A percentile compares a stretch with the other conserved stretches of the same genome.
phyloP scores from a whole-genome alignment of 2,888 invertebrate species.

The Pyralis farinalis region DNA sequence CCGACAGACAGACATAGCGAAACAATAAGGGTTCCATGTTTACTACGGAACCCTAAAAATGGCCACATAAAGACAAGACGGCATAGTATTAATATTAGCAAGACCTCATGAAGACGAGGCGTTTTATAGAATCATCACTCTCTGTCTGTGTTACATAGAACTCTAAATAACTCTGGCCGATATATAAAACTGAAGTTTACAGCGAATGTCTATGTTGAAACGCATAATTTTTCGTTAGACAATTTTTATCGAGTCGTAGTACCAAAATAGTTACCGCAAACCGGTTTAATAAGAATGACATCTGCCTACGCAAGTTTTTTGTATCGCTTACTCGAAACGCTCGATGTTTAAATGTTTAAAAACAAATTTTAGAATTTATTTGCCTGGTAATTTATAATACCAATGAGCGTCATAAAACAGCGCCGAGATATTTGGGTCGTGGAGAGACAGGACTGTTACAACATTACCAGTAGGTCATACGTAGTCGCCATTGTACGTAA shows the following conservation, averaged over 20 bases:
- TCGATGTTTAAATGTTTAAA: constrained; percentile 37
- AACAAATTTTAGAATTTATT: constrained; percentile 23
- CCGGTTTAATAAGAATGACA: constrained; percentile 39
- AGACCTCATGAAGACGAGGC: too few species aligned
- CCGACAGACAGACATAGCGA: too few species aligned
- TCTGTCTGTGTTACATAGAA: too few species aligned
- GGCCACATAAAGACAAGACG: too few species aligned
- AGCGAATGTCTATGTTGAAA: constrained; percentile 7
- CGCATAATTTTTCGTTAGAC: constrained; percentile 19
- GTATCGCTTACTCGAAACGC: constrained; percentile 52
- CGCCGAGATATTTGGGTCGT: neutral
- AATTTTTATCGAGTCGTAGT: constrained; percentile 20
- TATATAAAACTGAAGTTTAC: constrained; percentile 16
- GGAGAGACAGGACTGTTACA: neutral
- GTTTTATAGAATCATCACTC: too few species aligned
- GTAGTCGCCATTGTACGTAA: neutral
- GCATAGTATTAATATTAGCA: too few species aligned
- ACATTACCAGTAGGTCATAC: constrained; percentile 4
- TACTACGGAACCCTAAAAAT: too few species aligned
- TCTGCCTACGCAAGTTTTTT: constrained; percentile 47
- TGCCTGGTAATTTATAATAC: constrained; percentile 12
- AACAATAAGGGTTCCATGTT: too few species aligned
- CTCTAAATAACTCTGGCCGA: neutral
- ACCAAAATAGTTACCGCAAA: constrained; percentile 38
- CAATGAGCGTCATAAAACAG: neutral